Evolutionary conservation across 2,888 invertebrate genomes (phyloP), one percentile per base, ranked within the genome.

Genomic region (Drosophila meridiana): DNA sequence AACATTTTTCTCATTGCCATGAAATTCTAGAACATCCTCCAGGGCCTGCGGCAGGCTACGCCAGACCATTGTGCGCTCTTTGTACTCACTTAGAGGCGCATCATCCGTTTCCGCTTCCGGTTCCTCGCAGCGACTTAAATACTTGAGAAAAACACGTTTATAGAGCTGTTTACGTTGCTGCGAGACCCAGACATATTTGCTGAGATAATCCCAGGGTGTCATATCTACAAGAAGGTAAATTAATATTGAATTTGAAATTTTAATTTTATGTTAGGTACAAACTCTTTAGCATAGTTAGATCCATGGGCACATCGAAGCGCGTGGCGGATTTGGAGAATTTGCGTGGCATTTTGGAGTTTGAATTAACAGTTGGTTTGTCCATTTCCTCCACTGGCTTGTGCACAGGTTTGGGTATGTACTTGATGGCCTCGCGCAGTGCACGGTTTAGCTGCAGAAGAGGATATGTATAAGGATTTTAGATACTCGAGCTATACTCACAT

Each of bases 301-400:
- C 95, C 72, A 97, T 94, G 0, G 97, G 96, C 60, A 97, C 93
- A 77, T 96, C 95, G 91, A 97, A 97, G 77, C 96, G 94, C 0
- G 96, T 96, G 75, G 95, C 96, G 45, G 95, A 95, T 47, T 97
- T 94, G 0, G 96, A 95, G 92, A 97, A 97, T n/a, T 96, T 95
- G 53, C 97, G 93, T 0, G 97, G 97, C 78, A 96, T 94, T 79
- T 95, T 95, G 20, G 79, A 77, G 3, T 87, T 87, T 4, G 69
- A 72, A 52, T 76, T 82, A 26, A 80, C 73, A n/a, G 85, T 68
- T 4, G 85, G 59, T 38, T 87, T 89, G 20, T 91, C 88, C 34
- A 78, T 42, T 45, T 86, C 82, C 9, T 88, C 87, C 0, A 64
- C 32, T 1, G 78, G 48, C n/a, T 80, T 83, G 2, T 62, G 74